Base-by-base conservation (phyloP, 2,797 vertebrate species). In the Typhlichthys eigenmanni region DNA sequence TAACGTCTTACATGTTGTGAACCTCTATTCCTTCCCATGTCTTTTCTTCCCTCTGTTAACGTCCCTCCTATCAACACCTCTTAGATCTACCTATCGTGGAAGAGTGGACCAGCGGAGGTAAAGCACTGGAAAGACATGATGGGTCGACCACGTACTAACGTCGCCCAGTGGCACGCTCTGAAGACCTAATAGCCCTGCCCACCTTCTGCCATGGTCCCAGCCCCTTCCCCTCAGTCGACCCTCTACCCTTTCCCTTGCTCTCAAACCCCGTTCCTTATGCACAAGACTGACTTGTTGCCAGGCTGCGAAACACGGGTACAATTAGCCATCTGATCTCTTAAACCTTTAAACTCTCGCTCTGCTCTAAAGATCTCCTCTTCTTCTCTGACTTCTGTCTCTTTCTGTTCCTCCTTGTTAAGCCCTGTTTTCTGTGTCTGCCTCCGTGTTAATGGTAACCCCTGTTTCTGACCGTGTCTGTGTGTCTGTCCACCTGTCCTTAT, bases 81-180 rank as follows among this genome's bases (percentile, higher is more conserved):
- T 10, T 78, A 98, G 97, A 98, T 98, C 87, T 98, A 98, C 88
- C 92, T 98, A 81, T 98, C 97, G 13, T 98, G 97, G 97, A 98
- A 98, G 94, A 98, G 97, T 2, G 97, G 97, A 60, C 96, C 96
- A 0, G 96, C 92, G 0, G 96, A 98, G 83, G 97, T 98, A 72
- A 97, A 98, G 79, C 97, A 98, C 94, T 98, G 97, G 97, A 98
- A 98, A 88, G 97, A 98, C 92, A 98, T 98, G 96, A 95, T 99
- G 38, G 95, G 95, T 71, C 94, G 95, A 63, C 96, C 97, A 38
- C 95, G 96, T 68, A 97, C 97, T 79, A 96, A 96, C 1, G 96
- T 99, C 82, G 97, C 97, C 66, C 97, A 99, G 88, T 98, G 97
- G 97, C 97, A 99, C 74, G 94, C 97, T 89, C 94, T 98, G 74